These are phyloP conservation scores for Phainopepla nitens DNA, from an alignment of 2,113 vertebrate genomes.

Conservation along the genomic window DNA sequence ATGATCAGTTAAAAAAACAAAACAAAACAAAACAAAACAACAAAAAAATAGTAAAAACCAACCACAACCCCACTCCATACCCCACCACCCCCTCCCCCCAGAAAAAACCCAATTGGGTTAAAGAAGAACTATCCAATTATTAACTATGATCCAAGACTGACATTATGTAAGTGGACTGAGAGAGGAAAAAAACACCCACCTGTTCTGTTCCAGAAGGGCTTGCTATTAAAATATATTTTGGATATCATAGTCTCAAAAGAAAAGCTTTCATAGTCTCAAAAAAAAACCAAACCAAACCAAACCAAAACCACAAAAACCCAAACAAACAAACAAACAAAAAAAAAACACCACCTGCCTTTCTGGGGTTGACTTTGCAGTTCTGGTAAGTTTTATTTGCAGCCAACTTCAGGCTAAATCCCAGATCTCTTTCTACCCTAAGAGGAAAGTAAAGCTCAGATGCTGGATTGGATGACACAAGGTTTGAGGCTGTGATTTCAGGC, in stretches of 20 bases:
- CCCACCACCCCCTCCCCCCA: accelerated
- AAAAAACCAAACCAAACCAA: no score
- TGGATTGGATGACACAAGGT: not conserved
- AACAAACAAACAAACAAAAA: not conserved
- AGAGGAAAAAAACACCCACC: not conserved
- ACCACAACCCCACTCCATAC: not conserved
- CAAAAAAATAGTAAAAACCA: not conserved
- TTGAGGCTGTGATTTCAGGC: not conserved
- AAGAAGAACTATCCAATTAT: not conserved
- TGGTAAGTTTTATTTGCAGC: not conserved
- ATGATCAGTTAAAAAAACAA: not conserved
- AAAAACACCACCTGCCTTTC: not conserved
- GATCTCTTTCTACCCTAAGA: not conserved
- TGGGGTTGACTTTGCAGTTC: not conserved
- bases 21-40: not conserved
- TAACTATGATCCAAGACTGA: not conserved
- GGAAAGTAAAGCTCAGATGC: not conserved
- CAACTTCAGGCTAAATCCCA: not conserved
- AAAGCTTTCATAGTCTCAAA: no score
- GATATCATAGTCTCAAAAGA: not conserved
- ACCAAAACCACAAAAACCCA: no score
- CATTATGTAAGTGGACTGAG: not conserved
- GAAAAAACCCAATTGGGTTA: not conserved
- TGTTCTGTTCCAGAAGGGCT: not conserved
- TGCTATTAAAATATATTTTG: not conserved